phyloP scores from a whole-genome alignment of 2,888 invertebrate species.

The Vandiemenella viatica region DNA sequence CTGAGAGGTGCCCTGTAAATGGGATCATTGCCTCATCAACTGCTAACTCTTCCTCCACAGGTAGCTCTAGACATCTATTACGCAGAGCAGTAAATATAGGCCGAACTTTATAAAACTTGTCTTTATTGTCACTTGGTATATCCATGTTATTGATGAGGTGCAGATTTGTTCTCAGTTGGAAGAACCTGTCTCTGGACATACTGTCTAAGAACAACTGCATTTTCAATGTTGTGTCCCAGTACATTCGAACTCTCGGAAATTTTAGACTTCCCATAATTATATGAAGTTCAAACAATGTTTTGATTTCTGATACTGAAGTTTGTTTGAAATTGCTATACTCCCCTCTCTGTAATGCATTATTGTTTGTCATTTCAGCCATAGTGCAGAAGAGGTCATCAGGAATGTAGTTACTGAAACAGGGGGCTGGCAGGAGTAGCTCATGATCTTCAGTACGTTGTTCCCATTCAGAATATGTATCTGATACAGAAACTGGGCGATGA shows the following conservation, averaged over 20 bases:
- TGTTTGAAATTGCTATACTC: conserved; percentile 2
- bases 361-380: conserved; percentile 5
- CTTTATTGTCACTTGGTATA: conserved; percentile 9
- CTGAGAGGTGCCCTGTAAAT: conserved; percentile 17
- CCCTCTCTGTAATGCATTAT: conserved; percentile 7
- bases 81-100: conserved; percentile 17
- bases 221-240: conserved; percentile 8
- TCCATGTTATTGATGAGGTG: conserved; percentile 17
- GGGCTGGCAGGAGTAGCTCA: too few species aligned
- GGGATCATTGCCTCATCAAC: conserved; percentile 19
- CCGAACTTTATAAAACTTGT: conserved; percentile 18
- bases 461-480: too few species aligned
- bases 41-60: conserved; percentile 13
- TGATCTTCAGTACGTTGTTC: too few species aligned
- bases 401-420: background rate
- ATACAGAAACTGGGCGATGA: too few species aligned
- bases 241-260: conserved; percentile 10
- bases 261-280: conserved; percentile 4
- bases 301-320: conserved; percentile 1
- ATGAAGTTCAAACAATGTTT: conserved; percentile 5
- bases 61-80: conserved; percentile 14
- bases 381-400: background rate
- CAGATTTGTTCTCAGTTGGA: conserved; percentile 14
- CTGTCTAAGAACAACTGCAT: conserved; percentile 14
- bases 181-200: conserved; percentile 13